These are phyloP conservation scores for Seriola dumerili DNA, from an alignment of 2,113 vertebrate species.

Conservation along the genomic window DNA sequence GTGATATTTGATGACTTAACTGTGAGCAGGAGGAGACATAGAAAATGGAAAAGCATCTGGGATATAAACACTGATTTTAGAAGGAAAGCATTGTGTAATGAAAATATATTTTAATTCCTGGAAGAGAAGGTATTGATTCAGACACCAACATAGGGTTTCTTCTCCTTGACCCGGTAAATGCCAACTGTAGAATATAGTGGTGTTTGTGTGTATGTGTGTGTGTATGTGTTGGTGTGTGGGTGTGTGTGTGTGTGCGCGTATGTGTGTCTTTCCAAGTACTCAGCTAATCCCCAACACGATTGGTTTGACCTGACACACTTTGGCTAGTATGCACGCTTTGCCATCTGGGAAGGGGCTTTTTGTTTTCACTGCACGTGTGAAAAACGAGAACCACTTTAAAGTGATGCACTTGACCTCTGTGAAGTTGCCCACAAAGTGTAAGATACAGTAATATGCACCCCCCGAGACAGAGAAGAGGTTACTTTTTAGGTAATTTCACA, in stretches of 20 bases:
- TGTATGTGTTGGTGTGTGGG: constrained; percentile 12
- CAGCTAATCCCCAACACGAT: constrained; percentile 58
- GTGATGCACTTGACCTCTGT: constrained; percentile 48
- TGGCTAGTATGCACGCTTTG: constrained; percentile 35
- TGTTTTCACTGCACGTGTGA: constrained; percentile 38
- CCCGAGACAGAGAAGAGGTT: not conserved
- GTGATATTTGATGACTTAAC: constrained; percentile 16
- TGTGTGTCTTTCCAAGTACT: not conserved
- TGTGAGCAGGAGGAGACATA: not conserved
- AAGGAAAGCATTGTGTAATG: constrained; percentile 38
- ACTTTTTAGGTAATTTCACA: not conserved
- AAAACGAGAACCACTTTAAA: constrained; percentile 44
- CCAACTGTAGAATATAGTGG: constrained; percentile 54
- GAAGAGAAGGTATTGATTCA: constrained; percentile 61
- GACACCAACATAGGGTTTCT: constrained; percentile 27
- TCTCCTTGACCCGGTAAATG: constrained; percentile 63
- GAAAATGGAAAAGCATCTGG: constrained; percentile 12
- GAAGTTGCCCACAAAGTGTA: not conserved
- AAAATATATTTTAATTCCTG: constrained; percentile 58
- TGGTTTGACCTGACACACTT: constrained; percentile 64
- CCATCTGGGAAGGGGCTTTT: constrained; percentile 58
- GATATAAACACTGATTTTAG: constrained; percentile 36
- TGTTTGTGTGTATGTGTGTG: constrained; percentile 3
- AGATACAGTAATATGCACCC: not conserved
- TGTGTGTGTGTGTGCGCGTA: constrained; percentile 12